These are phyloP conservation scores for Pseudeuparius sepicola DNA, from an alignment of 2,888 invertebrate genomes.

Conservation along the genomic window DNA sequence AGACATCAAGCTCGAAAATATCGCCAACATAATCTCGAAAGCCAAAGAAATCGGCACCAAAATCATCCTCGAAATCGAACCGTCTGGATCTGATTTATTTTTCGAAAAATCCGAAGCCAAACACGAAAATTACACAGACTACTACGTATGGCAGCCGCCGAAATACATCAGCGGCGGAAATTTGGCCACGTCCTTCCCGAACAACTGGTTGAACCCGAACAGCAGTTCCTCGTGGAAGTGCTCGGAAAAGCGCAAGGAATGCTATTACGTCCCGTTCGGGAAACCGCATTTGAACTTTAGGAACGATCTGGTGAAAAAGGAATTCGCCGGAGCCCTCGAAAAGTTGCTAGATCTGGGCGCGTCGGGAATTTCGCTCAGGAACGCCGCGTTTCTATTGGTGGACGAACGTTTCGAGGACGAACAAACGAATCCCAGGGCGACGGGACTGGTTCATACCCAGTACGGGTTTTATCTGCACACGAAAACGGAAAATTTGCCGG, in stretches of 20 bases:
- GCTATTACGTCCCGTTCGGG: slow-evolving; percentile 63
- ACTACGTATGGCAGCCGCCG: slow-evolving; percentile 64
- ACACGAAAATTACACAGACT: slow-evolving; percentile 53
- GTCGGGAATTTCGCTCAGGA: slow-evolving; percentile 67
- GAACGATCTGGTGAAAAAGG: slow-evolving; percentile 52
- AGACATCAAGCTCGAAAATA: too few species aligned
- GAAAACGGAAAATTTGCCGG: slow-evolving; percentile 53
- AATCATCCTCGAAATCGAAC: slow-evolving; percentile 64
- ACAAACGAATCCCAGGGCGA: slow-evolving; percentile 30
- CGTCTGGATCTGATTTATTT: slow-evolving; percentile 65
- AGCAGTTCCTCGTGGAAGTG: slow-evolving; percentile 62
- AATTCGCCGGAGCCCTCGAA: slow-evolving; percentile 55
- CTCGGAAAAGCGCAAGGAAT: slow-evolving; percentile 52
- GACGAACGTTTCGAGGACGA: slow-evolving; percentile 47
- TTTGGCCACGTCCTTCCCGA: slow-evolving; percentile 44
- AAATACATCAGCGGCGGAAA: slow-evolving; percentile 36
- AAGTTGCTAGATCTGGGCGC: slow-evolving; percentile 70
- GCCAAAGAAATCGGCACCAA: slow-evolving; percentile 44
- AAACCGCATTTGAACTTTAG: slow-evolving; percentile 77
- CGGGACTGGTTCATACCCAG: slow-evolving; percentile 39
- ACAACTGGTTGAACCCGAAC: slow-evolving; percentile 56
- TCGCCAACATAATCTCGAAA: too few species aligned
- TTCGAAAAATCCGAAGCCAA: slow-evolving; percentile 54
- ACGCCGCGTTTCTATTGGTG: slow-evolving; percentile 57
- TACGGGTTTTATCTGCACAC: slow-evolving; percentile 57